Evolutionary conservation across 2,888 invertebrate genomes (phyloP).

Genomic region (Drosophila infuscata): DNA sequence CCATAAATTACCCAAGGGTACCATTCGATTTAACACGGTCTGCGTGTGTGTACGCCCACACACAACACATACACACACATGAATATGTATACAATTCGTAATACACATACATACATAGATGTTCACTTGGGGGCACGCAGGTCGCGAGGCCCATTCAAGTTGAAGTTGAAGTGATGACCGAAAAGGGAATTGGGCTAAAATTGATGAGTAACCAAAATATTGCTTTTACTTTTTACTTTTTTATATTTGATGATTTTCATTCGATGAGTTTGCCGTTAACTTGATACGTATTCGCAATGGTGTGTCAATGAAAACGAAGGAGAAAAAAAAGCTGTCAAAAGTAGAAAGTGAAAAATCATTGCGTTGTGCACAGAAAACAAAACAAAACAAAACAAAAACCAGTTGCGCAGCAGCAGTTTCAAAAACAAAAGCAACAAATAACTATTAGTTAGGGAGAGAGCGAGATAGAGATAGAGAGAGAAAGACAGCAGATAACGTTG

Average conservation of each 20-base stretch:
- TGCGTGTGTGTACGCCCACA: neutral
- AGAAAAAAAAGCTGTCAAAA: constrained; percentile 28
- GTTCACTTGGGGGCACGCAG: neutral
- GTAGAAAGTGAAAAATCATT: constrained; percentile 53
- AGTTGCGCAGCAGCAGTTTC: constrained; percentile 32
- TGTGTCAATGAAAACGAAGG: neutral
- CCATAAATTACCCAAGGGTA: constrained; percentile 58
- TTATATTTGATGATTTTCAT: constrained; percentile 1
- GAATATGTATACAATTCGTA: neutral
- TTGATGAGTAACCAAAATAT: constrained; percentile 19
- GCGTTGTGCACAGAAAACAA: constrained; percentile 17
- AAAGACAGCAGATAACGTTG: neutral
- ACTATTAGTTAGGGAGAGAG: neutral
- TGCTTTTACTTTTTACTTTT: neutral
- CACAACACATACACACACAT: neutral
- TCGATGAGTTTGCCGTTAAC: constrained; percentile 17
- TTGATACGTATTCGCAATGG: constrained; percentile 1
- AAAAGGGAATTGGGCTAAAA: constrained; percentile 10
- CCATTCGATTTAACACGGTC: constrained; percentile 26
- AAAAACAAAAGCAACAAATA: constrained; percentile 13
- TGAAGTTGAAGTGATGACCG: neutral
- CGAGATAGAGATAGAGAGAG: constrained; percentile 1
- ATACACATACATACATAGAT: neutral
- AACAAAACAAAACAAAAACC: constrained; percentile 25
- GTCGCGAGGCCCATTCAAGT: neutral